A percentile compares a stretch with the other conserved stretches of the same genome.
Evolutionary conservation across 1,140 invertebrate genomes (phyloP).

Genomic region (Popillia japonica): DNA sequence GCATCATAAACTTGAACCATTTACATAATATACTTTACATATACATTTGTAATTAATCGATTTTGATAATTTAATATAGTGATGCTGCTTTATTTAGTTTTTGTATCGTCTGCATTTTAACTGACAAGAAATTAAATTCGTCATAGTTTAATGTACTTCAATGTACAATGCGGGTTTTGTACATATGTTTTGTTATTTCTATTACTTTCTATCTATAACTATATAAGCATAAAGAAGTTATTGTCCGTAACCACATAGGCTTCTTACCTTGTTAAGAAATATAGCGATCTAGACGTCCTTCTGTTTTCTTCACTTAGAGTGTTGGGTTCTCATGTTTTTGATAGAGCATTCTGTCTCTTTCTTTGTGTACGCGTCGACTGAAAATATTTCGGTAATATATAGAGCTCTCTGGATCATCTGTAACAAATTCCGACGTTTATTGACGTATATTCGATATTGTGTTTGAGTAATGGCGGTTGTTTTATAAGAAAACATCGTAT

Average conservation of each 20-base stretch:
- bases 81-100: no score
- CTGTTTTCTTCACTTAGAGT: background rate
- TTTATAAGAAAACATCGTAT: conserved; percentile 23
- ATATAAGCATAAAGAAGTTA: background rate
- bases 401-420: background rate
- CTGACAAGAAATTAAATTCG: no score
- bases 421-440: conserved; percentile 28
- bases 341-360: background rate
- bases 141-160: no score
- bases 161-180: no score
- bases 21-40: no score
- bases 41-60: no score
- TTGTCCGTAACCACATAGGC: background rate
- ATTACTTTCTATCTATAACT: no score
- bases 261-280: no score
- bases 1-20: no score
- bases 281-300: background rate
- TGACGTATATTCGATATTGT: conserved; percentile 17
- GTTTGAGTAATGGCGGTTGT: conserved; percentile 10
- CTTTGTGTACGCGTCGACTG: background rate
- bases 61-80: no score
- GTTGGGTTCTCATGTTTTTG: background rate
- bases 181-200: no score
- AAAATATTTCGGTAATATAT: conserved; percentile 33
- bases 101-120: no score